Conservation (phyloP, 2,797 vertebrate species). For the Neosilurus hyrtlii region DNA sequence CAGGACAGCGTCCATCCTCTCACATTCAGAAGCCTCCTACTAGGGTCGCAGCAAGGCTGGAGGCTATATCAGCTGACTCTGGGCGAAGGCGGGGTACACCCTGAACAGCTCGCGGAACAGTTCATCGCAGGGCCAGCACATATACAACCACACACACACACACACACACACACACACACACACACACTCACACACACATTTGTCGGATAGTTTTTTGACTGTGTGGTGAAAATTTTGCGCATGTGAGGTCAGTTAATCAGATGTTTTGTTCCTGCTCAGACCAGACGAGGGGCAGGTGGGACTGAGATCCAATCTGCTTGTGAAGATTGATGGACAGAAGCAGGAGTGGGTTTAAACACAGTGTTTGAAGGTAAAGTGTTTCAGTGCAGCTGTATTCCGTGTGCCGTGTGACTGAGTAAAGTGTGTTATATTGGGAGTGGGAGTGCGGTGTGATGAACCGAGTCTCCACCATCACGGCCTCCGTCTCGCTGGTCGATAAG, state of each 20-base stretch:
- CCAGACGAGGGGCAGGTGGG: background rate
- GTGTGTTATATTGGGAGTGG: background rate
- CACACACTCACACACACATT: too few relatives aligned
- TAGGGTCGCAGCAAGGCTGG: too few relatives aligned
- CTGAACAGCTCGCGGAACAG: too few relatives aligned
- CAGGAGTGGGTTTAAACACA: background rate
- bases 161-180: too few relatives aligned
- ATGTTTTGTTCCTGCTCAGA: background rate
- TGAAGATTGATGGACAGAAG: background rate
- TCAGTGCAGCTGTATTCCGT: background rate
- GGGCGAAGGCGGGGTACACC: too few relatives aligned
- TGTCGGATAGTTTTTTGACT: background rate
- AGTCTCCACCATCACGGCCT: background rate
- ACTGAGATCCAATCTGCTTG: background rate
- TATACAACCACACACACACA: too few relatives aligned
- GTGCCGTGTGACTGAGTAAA: background rate
- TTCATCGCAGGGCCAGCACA: too few relatives aligned
- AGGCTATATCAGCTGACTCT: too few relatives aligned
- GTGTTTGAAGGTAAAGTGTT: background rate
- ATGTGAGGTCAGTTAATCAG: background rate
- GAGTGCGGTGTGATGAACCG: background rate
- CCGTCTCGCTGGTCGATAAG: background rate
- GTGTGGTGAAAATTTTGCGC: background rate
- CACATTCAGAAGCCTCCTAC: background rate
- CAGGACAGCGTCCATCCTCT: background rate